Evolutionary conservation across 1,140 invertebrate genomes (phyloP), one percentile per base, ranked within the genome.

Genomic region (Trichonephila inaurata): DNA sequence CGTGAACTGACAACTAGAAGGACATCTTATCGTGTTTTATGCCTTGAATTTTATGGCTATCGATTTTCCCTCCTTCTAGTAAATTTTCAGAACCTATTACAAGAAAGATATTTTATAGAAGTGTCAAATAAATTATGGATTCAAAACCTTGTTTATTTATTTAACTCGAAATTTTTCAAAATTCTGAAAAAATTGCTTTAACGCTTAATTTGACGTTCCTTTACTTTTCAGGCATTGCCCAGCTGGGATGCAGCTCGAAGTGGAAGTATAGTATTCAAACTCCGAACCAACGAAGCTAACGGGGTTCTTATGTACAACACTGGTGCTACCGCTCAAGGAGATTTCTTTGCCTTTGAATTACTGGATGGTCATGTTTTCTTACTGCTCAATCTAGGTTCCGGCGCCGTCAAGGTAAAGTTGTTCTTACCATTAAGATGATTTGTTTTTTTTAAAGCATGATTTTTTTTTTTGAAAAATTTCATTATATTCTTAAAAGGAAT

Each of bases 311-410:
- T 99, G 95, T 99, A 99, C 96, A 99, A 98, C 95, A 97, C 97
- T 95, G 98, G 98, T 95, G 97, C 97, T 95, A 40, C 94, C 1
- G 91, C 95, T 2, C 96, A 98, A 97, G 97, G 97, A 82, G 98
- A 99, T 95, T 97, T 99, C 81, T 98, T 99, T 95, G 98, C 98
- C 16, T 97, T 99, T 94, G 99, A 99, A 96, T 96, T 99, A 94
- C 97, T 99, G 66, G 98, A 98, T 94, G 98, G 99, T 0, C 98
- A 99, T 95, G 97, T 99, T 85, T 99, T 98, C 95, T 97, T 99
- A 21, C 98, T 99, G 94, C 96, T 99, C 89, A 98, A 99, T 95
- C 96, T 99, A 24, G 99, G 99, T 0, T 98, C 98, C n/a, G 99
- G 98, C 0, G 97, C 97, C 8, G 97, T 98, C 1, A 97, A 98